phyloP scores from a whole-genome alignment of 1,140 invertebrate species.

The Sitobion miscanthi region DNA sequence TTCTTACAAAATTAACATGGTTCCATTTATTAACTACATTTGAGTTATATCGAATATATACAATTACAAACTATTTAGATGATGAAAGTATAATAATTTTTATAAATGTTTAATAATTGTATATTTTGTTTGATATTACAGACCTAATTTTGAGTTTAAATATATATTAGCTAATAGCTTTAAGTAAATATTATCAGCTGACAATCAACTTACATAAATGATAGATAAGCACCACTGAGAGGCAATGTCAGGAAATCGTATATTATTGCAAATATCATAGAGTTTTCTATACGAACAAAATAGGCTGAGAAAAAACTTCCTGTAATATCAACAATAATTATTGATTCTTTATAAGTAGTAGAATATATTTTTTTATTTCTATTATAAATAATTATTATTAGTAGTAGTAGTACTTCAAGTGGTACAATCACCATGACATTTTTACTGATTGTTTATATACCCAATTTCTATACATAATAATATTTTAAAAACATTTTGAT shows the following conservation, averaged over 20 bases:
- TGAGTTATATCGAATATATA: neutral
- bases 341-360: neutral
- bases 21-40: neutral
- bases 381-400: neutral
- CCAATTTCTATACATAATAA: too few species aligned
- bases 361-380: too few species aligned
- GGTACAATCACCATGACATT: neutral
- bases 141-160: neutral
- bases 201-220: neutral
- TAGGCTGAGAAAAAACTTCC: slow-evolving; percentile 6
- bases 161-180: neutral
- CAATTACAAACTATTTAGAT: neutral
- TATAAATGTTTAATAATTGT: neutral
- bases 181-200: neutral
- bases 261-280: slow-evolving; percentile 4
- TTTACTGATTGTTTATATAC: neutral
- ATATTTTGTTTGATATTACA: neutral
- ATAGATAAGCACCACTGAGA: neutral
- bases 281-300: neutral
- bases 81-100: neutral
- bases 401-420: neutral
- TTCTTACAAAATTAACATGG: neutral
- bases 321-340: neutral
- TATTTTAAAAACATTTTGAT: too few species aligned
- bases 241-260: neutral